A percentile compares a stretch with the other conserved stretches of the same genome.
Conservation (phyloP, 2,113 vertebrate species). For the Gobius niger region DNA sequence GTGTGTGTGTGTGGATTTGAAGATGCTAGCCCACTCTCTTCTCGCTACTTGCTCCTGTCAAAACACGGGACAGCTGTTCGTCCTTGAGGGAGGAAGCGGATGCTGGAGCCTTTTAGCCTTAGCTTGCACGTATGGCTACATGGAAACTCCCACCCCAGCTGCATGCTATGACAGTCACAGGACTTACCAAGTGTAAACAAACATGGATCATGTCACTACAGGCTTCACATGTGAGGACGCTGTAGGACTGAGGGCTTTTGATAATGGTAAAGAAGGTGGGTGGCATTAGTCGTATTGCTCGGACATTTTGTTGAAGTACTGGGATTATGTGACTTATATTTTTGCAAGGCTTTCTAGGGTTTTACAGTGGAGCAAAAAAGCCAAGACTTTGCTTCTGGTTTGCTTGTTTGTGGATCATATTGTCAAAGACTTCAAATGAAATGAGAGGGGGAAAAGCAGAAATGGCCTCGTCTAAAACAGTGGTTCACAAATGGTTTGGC, state of each 20-base stretch:
- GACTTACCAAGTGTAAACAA: background rate
- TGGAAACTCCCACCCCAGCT: background rate
- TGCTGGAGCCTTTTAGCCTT: background rate
- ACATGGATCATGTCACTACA: background rate
- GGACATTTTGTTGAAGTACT: too few species aligned
- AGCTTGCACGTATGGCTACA: background rate
- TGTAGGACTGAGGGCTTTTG: background rate
- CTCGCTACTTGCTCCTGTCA: background rate
- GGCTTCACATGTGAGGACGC: background rate
- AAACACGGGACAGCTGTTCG: background rate
- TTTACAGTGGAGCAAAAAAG: too few species aligned
- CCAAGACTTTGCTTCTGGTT: too few species aligned
- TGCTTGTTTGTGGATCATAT: too few species aligned
- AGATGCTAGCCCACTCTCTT: background rate
- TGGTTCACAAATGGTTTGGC: too few species aligned
- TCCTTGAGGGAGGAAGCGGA: background rate
- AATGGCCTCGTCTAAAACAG: too few species aligned
- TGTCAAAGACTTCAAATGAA: too few species aligned
- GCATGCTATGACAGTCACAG: background rate
- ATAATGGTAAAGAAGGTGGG: background rate
- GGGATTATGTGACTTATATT: too few species aligned
- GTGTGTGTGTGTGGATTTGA: background rate
- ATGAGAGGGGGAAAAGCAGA: too few species aligned
- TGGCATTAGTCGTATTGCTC: background rate
- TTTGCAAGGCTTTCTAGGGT: too few species aligned